Evolutionary conservation across 2,888 invertebrate species (phyloP), one percentile per base, ranked within the genome.

Genomic region (Xestoiulus laeticollis): DNA sequence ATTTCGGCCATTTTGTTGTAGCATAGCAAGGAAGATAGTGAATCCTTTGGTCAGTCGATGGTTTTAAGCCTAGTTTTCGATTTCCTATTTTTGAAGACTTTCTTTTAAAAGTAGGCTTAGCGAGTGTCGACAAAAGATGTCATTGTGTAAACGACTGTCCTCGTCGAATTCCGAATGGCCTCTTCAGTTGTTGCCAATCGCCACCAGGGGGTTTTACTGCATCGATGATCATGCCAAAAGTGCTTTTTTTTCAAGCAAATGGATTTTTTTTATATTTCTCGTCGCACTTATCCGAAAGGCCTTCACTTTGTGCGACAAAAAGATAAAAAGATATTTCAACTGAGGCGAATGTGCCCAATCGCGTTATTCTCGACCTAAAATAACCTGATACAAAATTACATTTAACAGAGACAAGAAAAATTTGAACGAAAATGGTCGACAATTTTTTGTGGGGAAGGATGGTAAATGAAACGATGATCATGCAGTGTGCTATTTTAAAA

Each of bases 151-250:
- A 68, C 26, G 68, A 22, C 22, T 22, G 68, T 26, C 68, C 68
- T 68, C 68, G 38, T 38, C 26, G 26, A 26, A 6, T 26, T 68
- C 26, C 26, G 68, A 68, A 68, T 68, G 26, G n/a, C 68, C 68
- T 68, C 68, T 68, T 68, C 68, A 68, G 22, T 68, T 68, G 68
- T 68, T 6, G 68, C 68, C 26, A 68, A 26, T 68, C 68, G 68
- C 68, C 68, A 68, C 68, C 68, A 68, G 68, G n/a, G 26, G 68
- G n/a, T 22, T 68, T 68, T 68, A 26, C 68, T 26, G 12, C 68
- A 68, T 68, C n/a, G 22, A 59, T n/a, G 59, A 59, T 59, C 59
- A n/a, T n/a, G 26, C 68, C 68, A 68, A 68, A 26, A 68, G 68
- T 26, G 12, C 68, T 68, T 68, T 68, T 48, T 48, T 48, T 48